Percentiles rank a stretch among this genome's conserved stretches.
phyloP scores from a whole-genome alignment of 2,113 vertebrate species.

The Lathamus discolor region DNA sequence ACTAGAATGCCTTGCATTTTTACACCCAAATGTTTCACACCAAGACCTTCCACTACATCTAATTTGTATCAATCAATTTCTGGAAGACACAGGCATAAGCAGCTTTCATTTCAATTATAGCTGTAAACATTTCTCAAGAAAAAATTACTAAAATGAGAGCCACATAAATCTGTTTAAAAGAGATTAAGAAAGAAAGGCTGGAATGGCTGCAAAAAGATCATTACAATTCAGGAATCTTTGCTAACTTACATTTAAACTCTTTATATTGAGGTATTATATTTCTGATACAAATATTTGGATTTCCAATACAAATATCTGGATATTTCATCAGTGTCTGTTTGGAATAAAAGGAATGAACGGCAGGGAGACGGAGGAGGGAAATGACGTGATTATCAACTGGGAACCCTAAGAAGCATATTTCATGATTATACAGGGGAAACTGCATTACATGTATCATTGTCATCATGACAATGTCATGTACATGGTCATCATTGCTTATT shows the following conservation, averaged over 20 bases:
- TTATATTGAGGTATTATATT: accelerated
- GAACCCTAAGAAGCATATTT: neutral
- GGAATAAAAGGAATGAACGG: neutral
- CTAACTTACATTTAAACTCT: neutral
- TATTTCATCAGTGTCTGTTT: neutral
- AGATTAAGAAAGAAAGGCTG: neutral
- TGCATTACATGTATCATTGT: neutral
- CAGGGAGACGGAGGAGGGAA: neutral
- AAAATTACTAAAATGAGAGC: neutral
- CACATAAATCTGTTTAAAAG: neutral
- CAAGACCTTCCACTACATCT: neutral
- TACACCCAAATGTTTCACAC: neutral
- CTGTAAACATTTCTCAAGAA: neutral
- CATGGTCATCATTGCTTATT: neutral
- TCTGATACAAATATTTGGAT: neutral
- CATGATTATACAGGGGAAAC: neutral
- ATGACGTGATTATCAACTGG: neutral
- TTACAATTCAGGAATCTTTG: neutral
- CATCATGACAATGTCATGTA: too few species aligned
- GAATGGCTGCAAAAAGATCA: neutral
- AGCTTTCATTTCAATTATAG: neutral
- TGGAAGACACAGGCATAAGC: neutral
- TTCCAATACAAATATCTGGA: neutral
- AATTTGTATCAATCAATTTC: neutral
- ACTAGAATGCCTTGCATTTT: neutral